Evolutionary conservation across 2,888 invertebrate genomes (phyloP), one percentile per base, ranked within the genome.

Genomic region (Tromatobia lineatoria): DNA sequence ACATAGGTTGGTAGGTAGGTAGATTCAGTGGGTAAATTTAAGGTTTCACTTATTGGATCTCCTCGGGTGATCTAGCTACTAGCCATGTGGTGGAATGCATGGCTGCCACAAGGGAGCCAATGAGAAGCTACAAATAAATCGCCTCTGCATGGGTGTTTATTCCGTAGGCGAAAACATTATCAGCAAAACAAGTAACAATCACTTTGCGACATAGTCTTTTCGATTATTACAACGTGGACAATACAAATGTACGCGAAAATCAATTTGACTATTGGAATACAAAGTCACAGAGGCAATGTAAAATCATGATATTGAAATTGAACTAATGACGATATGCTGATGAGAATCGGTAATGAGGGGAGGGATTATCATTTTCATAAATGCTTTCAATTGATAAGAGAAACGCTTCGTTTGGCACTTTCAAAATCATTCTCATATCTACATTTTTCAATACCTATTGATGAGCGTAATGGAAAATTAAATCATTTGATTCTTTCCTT

Each of bases 21-120:
- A 86, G 82, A 86, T 79, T 86, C 70, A 67, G 47, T 82, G 61
- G 87, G 85, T 87, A 74, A 90, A 89, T 90, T 91, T 91, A 90
- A 90, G 90, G 89, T 90, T 92, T 91, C 89, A 88, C 88, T 91
- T 91, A 91, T 90, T 90, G 89, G 89, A 92, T 89, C 87, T 83
- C 38, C 29, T 85, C 69, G 66, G 45, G 61, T 70, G 77, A 85
- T 77, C 67, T 66, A 34, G 59, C 67, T 73, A 61, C 67, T 73
- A 61, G 70, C 47, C 67, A 52, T 64, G 70, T 61, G 59, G 66
- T 50, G 64, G 59, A 74, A 75, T 75, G 34, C 64, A 54, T 13
- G 23, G 61, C 13, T 45, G 45, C 57, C 34, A 15, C 59, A 45
- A 59, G 45, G n/a, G 42, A 59, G 45, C 73, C 73, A 73, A 73